Base-by-base conservation (phyloP, 2,888 invertebrate genomes). In the Linnaemya tessellans region DNA sequence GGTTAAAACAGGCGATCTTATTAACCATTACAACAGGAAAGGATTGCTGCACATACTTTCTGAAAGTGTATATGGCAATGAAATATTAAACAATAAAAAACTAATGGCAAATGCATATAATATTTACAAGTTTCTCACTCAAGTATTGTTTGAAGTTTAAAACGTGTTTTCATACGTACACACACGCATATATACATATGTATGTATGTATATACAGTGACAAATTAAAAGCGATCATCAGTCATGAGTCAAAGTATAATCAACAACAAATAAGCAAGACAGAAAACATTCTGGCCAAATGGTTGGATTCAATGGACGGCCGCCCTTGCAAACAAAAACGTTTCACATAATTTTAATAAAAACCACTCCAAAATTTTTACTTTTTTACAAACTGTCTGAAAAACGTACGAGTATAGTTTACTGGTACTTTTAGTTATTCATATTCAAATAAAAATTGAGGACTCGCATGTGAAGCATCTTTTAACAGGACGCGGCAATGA, bases 401-500 rank as follows among this genome's bases (percentile, higher is more conserved):
- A 41, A 41, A 41, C n/a, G n/a, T n/a, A n/a, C n/a, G 10, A 11
- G 10, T 11, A 9, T 41, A 11, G 18, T 20, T 54, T 1, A 22
- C 7, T 54, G 20, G 1, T 3, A 18, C 30, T 60, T 62, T 68
- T 65, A 41, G 22, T 46, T 11, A 18, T 65, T 13, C 54, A 35
- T n/a, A 56, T 38, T 58, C n/a, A 77, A 70, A 46, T 30, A 30
- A 43, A 54, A 18, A 9, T 11, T 60, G 35, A 83, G 54, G 60
- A 77, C 77, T 77, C 77, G 65, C 71, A 80, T 84, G 77, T 80
- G 75, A 65, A 71, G 67, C 84, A 84, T 77, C 80, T 84, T 80
- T 77, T 77, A 80, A 84, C 71, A 84, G 84, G 84, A 77, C 67
- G 71, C 77, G 67, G 43, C 65, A 75, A 7, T 73, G 71, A 77